These are phyloP conservation scores for Hypothenemus hampei DNA, from an alignment of 1,140 invertebrate species.

Conservation along the genomic window DNA sequence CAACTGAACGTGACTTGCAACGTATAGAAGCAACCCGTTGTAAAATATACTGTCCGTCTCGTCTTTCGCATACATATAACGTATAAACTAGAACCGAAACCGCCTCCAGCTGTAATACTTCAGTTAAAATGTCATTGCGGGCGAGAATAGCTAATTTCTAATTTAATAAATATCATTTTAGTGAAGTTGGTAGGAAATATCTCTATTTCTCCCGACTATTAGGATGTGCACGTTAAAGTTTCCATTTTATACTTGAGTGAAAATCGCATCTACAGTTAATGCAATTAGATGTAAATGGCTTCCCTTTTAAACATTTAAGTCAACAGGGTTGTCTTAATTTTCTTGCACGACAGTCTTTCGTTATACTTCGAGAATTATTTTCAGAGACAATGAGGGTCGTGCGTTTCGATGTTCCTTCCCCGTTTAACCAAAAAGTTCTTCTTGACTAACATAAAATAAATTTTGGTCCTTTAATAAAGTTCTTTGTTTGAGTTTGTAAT, in stretches of 20 bases:
- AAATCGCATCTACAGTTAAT: too few relatives aligned
- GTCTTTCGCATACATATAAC: constrained; percentile 5
- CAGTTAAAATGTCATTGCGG: background rate
- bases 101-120: too few relatives aligned
- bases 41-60: constrained; percentile 7
- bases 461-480: constrained; percentile 1
- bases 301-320: too few relatives aligned
- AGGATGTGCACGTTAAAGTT: background rate
- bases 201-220: background rate
- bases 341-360: too few relatives aligned
- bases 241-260: too few relatives aligned
- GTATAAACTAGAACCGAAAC: background rate
- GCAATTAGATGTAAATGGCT: too few relatives aligned
- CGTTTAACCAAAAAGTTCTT: background rate
- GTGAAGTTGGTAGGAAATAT: background rate
- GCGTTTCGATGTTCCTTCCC: background rate
- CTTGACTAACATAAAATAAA: background rate
- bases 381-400: too few relatives aligned
- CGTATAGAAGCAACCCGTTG: constrained; percentile 2
- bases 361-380: background rate
- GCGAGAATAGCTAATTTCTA: background rate
- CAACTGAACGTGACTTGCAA: constrained; percentile 1
- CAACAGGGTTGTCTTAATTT: too few relatives aligned
- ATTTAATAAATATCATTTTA: background rate
- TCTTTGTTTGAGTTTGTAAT: background rate